Conservation (phyloP, 1,140 invertebrate species). For the Leptinotarsa lineolata region DNA sequence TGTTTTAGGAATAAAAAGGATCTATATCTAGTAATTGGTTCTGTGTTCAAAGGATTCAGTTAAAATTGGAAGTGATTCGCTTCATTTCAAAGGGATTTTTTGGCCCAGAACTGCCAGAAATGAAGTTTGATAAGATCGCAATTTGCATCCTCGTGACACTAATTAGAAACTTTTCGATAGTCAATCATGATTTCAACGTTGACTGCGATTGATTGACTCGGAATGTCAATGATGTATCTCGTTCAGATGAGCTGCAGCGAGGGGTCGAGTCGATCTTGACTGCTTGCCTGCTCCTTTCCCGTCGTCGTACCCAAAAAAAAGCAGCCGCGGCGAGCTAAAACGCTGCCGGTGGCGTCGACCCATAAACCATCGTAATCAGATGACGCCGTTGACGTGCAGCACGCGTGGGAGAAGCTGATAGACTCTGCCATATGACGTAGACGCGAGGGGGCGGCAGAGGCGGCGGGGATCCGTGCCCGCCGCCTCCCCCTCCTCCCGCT, state of each 20-base stretch:
- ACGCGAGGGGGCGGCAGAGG: not conserved
- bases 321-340: not conserved
- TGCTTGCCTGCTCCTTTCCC: not conserved
- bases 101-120: too few relatives aligned
- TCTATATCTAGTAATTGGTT: too few relatives aligned
- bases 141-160: too few relatives aligned
- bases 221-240: not conserved
- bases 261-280: not conserved
- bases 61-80: too few relatives aligned
- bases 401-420: conserved; percentile 25
- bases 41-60: too few relatives aligned
- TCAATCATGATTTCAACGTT: too few relatives aligned
- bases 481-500: not conserved
- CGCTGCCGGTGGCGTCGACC: conserved; percentile 7
- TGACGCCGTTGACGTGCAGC: conserved; percentile 22
- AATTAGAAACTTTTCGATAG: too few relatives aligned
- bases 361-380: conserved; percentile 22
- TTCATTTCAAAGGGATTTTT: too few relatives aligned
- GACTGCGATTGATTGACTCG: too few relatives aligned
- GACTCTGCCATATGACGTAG: conserved; percentile 19
- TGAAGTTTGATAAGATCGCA: too few relatives aligned
- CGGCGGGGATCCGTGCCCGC: not conserved
- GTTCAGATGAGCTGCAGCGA: not conserved
- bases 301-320: not conserved
- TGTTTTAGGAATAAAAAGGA: too few relatives aligned